These are phyloP conservation scores for Naso thynnoides DNA, from an alignment of 2,797 vertebrate genomes.

Conservation along the genomic window DNA sequence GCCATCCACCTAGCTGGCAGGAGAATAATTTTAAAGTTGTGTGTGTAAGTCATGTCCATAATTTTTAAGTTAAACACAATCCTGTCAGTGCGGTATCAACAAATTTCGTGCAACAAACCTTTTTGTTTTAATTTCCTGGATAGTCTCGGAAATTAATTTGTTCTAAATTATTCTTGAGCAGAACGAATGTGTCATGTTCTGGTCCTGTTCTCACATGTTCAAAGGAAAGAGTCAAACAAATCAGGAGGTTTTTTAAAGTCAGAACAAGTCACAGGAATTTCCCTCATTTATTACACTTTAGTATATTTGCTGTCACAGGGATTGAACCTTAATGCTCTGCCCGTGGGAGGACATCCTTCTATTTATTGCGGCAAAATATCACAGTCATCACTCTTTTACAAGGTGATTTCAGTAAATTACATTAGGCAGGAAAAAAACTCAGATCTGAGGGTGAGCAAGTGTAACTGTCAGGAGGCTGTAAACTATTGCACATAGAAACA, in stretches of 20 bases:
- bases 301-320: neutral
- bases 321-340: conserved; percentile 6
- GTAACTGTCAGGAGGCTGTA: neutral
- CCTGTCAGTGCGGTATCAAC: conserved; percentile 34
- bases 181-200: neutral
- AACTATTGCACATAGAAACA: conserved; percentile 4
- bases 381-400: too few species aligned
- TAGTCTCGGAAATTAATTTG: neutral
- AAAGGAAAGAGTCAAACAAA: neutral
- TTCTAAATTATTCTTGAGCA: neutral
- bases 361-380: neutral
- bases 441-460: neutral
- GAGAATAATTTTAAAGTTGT: conserved; percentile 1
- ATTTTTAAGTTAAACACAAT: conserved; percentile 13
- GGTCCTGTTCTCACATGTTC: neutral
- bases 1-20: neutral
- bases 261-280: neutral
- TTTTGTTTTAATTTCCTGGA: conserved; percentile 1
- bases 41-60: conserved; percentile 4
- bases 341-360: neutral
- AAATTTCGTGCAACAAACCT: neutral
- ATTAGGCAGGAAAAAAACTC: neutral
- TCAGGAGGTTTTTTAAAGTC: neutral
- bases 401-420: neutral
- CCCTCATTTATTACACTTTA: neutral